Base-by-base conservation (phyloP, 2,797 vertebrate genomes). In the Cichlasoma orientale region DNA sequence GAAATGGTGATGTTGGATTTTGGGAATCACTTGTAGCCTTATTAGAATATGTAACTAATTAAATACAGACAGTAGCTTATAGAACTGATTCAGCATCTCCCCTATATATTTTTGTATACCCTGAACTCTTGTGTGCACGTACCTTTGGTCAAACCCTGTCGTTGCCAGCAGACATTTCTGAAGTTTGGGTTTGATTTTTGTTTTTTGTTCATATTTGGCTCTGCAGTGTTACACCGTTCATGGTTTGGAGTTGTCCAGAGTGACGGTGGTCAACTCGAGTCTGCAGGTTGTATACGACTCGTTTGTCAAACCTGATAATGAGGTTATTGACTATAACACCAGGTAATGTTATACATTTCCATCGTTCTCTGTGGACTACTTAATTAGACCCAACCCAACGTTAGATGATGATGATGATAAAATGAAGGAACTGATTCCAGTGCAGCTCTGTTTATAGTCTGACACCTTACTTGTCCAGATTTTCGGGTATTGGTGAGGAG, bases 321-420 rank as follows among this genome's bases (percentile, higher is more conserved):
- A 97, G 74, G 91, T 96, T 63, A 90, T 96, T 74, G 97, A 97
- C 92, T 97, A 90, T 74, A 96, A 97, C 83, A 96, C 90, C 78
- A 97, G 95, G 96, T 97, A 94, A 79, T 38, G 1, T 50, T 23
- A 36, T 72, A 4, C 18, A 53, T 25, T 47, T 47, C 16, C 23
- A 56, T 56, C 55, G 10, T 56, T 7, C 25, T 47, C 23, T 66
- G 8, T 63, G 23, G 16, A 12, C 16, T 27, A 10, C 7, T 11
- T 44, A 63, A 63, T 3, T 25, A 44, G 5, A 44, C 41, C 33
- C 9, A 10, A 36, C 33, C 9, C 9, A 36, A 36, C 9, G 8
- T 36, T 10, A 36, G 7, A 44, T 7, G 21, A 66, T 66, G 61
- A 66, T 23, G 61, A 47, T n/a, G 23, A 66, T 27, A 10, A 41